phyloP scores from a whole-genome alignment of 2,888 invertebrate species.

The Auanema sp. region DNA sequence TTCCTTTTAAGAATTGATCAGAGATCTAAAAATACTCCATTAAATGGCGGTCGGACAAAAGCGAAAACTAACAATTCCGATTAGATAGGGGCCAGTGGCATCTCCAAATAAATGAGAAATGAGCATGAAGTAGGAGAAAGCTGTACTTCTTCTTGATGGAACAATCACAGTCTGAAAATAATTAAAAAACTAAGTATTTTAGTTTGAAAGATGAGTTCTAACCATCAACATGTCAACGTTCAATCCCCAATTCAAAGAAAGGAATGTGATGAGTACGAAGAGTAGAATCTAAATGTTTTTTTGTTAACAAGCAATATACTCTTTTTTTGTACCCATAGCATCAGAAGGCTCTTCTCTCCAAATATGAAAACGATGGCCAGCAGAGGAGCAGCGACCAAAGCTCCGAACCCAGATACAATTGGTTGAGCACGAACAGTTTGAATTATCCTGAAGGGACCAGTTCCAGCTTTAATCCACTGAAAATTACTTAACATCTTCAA shows the following conservation, averaged over 20 bases:
- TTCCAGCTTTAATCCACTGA: slow-evolving; percentile 32
- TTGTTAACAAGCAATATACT: too few species aligned
- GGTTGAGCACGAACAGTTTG: slow-evolving; percentile 65
- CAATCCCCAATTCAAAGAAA: slow-evolving; percentile 97
- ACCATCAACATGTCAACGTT: slow-evolving; percentile 83
- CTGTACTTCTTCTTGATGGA: slow-evolving; percentile 90
- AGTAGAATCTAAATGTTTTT: slow-evolving; percentile 65
- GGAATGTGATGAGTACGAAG: slow-evolving; percentile 70
- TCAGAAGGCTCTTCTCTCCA: slow-evolving; percentile 30
- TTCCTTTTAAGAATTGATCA: slow-evolving; percentile 47
- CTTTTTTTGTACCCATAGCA: slow-evolving; percentile 25
- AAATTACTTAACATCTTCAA: slow-evolving; percentile 1
- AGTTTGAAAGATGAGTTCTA: slow-evolving; percentile 5
- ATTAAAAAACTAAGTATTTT: background rate
- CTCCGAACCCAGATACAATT: slow-evolving; percentile 82
- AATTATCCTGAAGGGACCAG: slow-evolving; percentile 29
- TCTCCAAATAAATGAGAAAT: slow-evolving; percentile 97
- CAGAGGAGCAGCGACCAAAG: slow-evolving; percentile 79
- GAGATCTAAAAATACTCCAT: slow-evolving; percentile 39
- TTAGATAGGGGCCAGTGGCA: slow-evolving; percentile 93
- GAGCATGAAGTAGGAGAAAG: slow-evolving; percentile 95
- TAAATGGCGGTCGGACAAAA: background rate
- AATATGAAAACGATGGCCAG: slow-evolving; percentile 34
- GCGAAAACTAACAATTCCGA: slow-evolving; percentile 72
- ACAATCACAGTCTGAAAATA: slow-evolving; percentile 88